phyloP scores from a whole-genome alignment of 2,797 vertebrate genomes.

The Dendrocincla fuliginosa region DNA sequence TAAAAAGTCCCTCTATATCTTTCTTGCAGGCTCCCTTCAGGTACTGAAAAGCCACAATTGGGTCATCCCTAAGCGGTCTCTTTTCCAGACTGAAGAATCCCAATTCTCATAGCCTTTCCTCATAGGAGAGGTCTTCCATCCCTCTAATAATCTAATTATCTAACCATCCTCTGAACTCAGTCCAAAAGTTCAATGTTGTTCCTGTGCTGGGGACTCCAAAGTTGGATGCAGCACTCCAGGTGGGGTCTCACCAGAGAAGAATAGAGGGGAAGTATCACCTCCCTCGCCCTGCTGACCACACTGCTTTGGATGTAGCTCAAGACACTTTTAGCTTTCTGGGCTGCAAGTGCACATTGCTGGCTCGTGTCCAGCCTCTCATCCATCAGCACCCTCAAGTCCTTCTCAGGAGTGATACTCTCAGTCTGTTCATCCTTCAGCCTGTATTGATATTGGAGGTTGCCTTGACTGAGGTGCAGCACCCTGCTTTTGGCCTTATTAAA shows the following conservation, averaged over 20 bases:
- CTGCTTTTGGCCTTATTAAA: neutral
- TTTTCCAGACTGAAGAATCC: neutral
- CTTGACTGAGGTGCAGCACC: neutral
- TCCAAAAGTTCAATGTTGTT: neutral
- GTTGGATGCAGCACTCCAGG: neutral
- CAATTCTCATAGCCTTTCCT: neutral
- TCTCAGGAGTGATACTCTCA: fast-evolving
- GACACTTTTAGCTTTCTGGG: neutral
- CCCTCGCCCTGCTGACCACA: neutral
- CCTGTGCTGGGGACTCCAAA: neutral
- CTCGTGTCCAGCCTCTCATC: neutral
- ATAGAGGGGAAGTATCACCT: neutral
- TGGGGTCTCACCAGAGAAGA: neutral
- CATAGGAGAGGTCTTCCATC: neutral
- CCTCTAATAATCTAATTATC: neutral
- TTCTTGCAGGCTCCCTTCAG: neutral
- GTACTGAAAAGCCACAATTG: neutral
- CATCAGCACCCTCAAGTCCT: fast-evolving
- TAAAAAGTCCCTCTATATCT: neutral
- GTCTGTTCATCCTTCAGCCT: neutral
- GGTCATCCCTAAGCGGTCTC: neutral
- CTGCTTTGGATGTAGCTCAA: neutral
- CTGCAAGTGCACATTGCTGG: neutral
- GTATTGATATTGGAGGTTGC: fast-evolving
- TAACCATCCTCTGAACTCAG: no score